Conservation (phyloP, 2,113 vertebrate genomes). For the Perca schrenkii region DNA sequence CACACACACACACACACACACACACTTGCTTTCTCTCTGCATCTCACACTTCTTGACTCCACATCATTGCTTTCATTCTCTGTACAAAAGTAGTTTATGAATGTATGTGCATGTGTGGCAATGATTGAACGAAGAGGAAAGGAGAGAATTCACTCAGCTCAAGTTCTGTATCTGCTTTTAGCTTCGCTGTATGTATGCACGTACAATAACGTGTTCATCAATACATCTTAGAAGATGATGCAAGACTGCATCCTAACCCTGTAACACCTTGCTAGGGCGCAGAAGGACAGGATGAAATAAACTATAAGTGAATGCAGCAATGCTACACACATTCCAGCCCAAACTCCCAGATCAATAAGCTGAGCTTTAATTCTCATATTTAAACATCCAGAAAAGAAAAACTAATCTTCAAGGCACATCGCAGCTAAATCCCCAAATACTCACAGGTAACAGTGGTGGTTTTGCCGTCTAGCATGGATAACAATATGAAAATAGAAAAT, state of each 20-base stretch:
- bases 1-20: background rate
- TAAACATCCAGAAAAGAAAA: conserved; percentile 66
- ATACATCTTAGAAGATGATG: conserved; percentile 45
- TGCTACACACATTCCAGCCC: conserved; percentile 35
- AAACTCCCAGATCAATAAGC: conserved; percentile 75
- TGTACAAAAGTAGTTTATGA: conserved; percentile 29
- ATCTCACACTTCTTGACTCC: conserved; percentile 53
- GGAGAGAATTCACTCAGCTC: conserved; percentile 20
- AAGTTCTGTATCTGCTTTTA: conserved; percentile 18
- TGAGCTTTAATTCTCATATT: conserved; percentile 61
- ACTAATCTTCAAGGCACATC: conserved; percentile 69
- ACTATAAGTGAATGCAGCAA: conserved; percentile 38
- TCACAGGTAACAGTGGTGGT: conserved; percentile 51
- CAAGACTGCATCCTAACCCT: conserved; percentile 29
- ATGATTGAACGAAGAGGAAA: conserved; percentile 34
- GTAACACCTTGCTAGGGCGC: conserved; percentile 34
- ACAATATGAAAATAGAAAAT: conserved; percentile 61
- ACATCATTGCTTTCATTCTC: conserved; percentile 58
- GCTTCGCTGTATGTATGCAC: background rate
- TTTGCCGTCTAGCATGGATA: conserved; percentile 56
- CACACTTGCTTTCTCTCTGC: conserved; percentile 35
- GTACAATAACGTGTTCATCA: conserved; percentile 7
- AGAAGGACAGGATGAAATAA: conserved; percentile 25
- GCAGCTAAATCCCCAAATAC: conserved; percentile 56
- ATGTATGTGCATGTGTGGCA: conserved; percentile 20